These are phyloP conservation scores for Mallateleia sp. DNA, from an alignment of 2,888 invertebrate genomes.

Conservation along the genomic window DNA sequence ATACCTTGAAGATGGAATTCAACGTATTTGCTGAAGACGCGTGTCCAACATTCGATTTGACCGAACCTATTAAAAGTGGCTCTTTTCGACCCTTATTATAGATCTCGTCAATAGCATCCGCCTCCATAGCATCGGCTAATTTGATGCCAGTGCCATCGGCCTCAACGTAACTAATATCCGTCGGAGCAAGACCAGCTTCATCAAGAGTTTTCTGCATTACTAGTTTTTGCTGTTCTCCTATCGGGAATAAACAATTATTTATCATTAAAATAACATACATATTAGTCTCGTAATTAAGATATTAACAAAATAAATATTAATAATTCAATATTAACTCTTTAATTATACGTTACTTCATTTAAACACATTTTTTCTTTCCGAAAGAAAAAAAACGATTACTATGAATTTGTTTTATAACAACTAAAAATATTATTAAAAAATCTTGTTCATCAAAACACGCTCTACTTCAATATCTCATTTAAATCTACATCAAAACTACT, in stretches of 20 bases:
- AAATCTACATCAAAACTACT: no score
- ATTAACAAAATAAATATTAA: no score
- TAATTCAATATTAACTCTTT: no score
- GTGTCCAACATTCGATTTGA: conserved; percentile 79
- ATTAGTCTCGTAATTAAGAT: no score
- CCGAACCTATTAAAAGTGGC: conserved; percentile 79
- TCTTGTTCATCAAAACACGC: no score
- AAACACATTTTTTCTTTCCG: no score
- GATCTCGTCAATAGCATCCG: conserved; percentile 77
- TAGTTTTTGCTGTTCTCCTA: conserved; percentile 56
- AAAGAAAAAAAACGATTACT: no score
- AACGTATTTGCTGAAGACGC: conserved; percentile 34
- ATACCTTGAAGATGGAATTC: conserved; percentile 49
- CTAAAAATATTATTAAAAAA: no score
- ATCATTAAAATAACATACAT: no score
- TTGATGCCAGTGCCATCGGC: conserved; percentile 91
- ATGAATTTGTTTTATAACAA: no score
- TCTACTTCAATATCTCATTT: no score
- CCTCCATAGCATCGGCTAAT: conserved; percentile 87
- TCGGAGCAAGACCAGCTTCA: conserved; percentile 68
- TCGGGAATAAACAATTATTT: conserved; percentile 45
- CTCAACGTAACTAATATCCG: conserved; percentile 78
- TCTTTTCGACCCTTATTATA: conserved; percentile 70
- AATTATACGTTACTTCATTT: no score
- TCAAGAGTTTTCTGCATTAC: conserved; percentile 71